A percentile compares a stretch with the other conserved stretches of the same genome.
phyloP scores from a whole-genome alignment of 2,888 invertebrate genomes.

The Leptopilina drosophilae region DNA sequence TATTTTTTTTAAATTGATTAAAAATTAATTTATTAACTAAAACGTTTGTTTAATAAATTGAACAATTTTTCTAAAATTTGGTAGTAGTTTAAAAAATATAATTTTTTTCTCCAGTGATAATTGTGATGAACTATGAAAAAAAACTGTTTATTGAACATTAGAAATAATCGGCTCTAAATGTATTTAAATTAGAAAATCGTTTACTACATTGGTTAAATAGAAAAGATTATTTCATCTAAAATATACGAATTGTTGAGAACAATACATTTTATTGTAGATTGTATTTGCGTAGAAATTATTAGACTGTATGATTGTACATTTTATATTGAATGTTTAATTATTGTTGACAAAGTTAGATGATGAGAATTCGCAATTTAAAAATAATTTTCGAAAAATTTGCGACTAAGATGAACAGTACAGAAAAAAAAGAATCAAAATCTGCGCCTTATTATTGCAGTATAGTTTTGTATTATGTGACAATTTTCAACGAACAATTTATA shows the following conservation, averaged over 20 bases:
- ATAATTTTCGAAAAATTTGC: background rate
- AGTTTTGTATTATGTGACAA: background rate
- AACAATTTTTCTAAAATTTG: no score
- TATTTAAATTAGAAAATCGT: background rate
- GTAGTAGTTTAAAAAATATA: no score
- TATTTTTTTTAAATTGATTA: no score
- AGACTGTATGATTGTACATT: conserved; percentile 25
- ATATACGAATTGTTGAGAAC: conserved; percentile 20
- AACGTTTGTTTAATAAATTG: no score
- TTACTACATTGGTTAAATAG: no score
- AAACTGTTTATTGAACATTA: background rate
- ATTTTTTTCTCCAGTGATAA: no score
- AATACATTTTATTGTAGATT: conserved; percentile 22
- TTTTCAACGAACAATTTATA: conserved; percentile 7
- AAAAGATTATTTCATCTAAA: conserved; percentile 7
- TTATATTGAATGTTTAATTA: conserved; percentile 34
- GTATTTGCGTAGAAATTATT: conserved; percentile 6
- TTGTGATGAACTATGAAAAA: no score
- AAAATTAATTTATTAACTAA: no score
- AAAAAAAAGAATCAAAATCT: no score
- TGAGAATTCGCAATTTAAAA: background rate
- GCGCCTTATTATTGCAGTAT: conserved; percentile 3
- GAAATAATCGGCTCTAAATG: background rate
- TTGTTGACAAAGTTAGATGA: background rate
- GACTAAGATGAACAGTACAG: background rate